Base-by-base conservation (phyloP, 2,888 invertebrate species). In the Melolontha melolontha region DNA sequence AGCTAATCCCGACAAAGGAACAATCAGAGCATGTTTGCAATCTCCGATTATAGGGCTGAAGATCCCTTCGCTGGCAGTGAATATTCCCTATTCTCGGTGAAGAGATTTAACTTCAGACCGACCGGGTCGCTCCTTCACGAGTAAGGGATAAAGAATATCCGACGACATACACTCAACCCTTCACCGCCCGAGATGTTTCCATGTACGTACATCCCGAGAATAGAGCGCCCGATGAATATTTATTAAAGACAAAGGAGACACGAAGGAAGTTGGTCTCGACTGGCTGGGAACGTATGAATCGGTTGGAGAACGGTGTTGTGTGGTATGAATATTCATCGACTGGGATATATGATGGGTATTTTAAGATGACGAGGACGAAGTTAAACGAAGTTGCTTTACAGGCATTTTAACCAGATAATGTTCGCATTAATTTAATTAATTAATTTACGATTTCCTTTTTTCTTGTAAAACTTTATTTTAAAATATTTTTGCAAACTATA, bases 191-290 rank as follows among this genome's bases (percentile, higher is more conserved):
- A 64, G 54, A 64, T 52, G 44, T 40, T 64, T 64, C 54, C 64
- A 52, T 64, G 52, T 44, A 64, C 64, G 42, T 44, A 64, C 64
- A 54, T 64, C 64, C 64, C 34, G 52, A 64, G 64, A 52, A 64
- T 40, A 42, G 52, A 44, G 42, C 44, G 54, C 52, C 29, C 10
- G 42, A 29, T 64, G 64, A 64, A 64, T 64, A 42, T 64, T 64
- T 64, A 54, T 52, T 64, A 52, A 52, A 64, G 16, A 22, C 44
- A 16, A 44, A 59, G 34, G 34, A 59, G 47, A 59, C 44, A 27
- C 47, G 59, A 17, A 62, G 59, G 47, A 62, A 62, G 59, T 62
- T 50, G 7, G 16, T 54, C 40, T 54, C 40, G 39, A 54, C 40
- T 41, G 34, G 34, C 40, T 17, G 34, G 59, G 47, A 47, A 14